phyloP scores from a whole-genome alignment of 2,888 invertebrate species.

The Trimorus sp. region DNA sequence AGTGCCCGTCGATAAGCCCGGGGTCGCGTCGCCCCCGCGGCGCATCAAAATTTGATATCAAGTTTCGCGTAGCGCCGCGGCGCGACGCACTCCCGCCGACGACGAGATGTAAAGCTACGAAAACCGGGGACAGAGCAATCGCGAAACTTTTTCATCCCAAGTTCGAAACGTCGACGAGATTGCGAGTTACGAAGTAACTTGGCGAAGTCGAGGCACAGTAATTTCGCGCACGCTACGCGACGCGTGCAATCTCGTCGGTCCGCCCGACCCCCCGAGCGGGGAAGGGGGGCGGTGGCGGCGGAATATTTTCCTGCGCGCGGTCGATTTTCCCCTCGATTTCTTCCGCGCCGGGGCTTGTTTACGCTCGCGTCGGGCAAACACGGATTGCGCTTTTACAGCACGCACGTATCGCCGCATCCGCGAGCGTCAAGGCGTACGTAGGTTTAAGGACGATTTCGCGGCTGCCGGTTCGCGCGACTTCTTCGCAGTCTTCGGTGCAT shows the following conservation, averaged over 20 bases:
- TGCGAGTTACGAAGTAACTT: slow-evolving; percentile 69
- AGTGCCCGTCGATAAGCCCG: no score
- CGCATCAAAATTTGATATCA: slow-evolving; percentile 35
- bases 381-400: background rate
- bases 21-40: background rate
- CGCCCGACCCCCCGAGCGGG: background rate
- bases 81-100: slow-evolving; percentile 27
- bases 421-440: no score
- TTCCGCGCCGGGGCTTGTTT: slow-evolving; percentile 40
- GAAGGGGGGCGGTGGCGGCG: background rate
- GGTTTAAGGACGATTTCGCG: no score
- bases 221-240: slow-evolving; percentile 42
- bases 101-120: slow-evolving; percentile 42
- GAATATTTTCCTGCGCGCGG: slow-evolving; percentile 37
- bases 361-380: slow-evolving; percentile 12
- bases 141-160: slow-evolving; percentile 74
- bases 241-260: slow-evolving; percentile 28
- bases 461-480: no score
- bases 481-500: no score
- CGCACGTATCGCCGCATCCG: slow-evolving; percentile 5
- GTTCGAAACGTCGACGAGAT: slow-evolving; percentile 71
- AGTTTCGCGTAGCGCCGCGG: slow-evolving; percentile 3
- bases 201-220: slow-evolving; percentile 44
- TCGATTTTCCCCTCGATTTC: slow-evolving; percentile 58
- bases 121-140: slow-evolving; percentile 66